These are phyloP conservation scores for Congeria kusceri DNA, from an alignment of 2,888 invertebrate genomes.

Conservation along the genomic window DNA sequence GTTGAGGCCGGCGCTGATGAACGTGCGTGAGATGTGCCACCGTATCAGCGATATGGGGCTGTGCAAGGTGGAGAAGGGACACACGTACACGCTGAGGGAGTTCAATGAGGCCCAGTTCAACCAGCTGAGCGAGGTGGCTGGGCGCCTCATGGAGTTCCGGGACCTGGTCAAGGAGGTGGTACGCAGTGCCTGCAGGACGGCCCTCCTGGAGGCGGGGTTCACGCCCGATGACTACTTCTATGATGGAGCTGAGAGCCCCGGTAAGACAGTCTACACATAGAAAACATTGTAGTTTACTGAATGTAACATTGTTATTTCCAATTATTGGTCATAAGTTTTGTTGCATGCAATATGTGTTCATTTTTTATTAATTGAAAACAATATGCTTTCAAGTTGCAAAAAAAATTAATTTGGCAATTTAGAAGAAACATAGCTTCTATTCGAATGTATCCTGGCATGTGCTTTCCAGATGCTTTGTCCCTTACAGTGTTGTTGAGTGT, in stretches of 20 bases:
- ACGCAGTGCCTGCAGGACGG: slow-evolving; percentile 91
- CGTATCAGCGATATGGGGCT: slow-evolving; percentile 86
- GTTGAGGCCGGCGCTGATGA: slow-evolving; percentile 90
- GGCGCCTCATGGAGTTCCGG: slow-evolving; percentile 84
- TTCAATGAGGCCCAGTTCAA: slow-evolving; percentile 84
- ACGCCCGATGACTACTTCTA: slow-evolving; percentile 90
- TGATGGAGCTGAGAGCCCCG: slow-evolving; percentile 81
- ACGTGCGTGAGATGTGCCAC: slow-evolving; percentile 88
- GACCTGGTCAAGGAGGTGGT: slow-evolving; percentile 88
- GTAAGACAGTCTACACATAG: slow-evolving; percentile 31
- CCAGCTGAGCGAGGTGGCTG: slow-evolving; percentile 84
- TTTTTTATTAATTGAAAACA: too few species aligned
- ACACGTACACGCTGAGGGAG: slow-evolving; percentile 84
- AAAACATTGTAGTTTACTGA: too few species aligned
- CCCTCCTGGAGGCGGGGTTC: slow-evolving; percentile 91
- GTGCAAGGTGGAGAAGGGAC: slow-evolving; percentile 85
- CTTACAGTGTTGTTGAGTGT: too few species aligned
- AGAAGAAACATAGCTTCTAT: too few species aligned
- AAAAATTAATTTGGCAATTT: too few species aligned
- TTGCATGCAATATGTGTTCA: too few species aligned
- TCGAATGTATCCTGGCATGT: too few species aligned
- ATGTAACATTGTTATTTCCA: too few species aligned
- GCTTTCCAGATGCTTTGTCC: too few species aligned
- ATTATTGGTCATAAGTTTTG: too few species aligned
- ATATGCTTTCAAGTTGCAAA: too few species aligned